Evolutionary conservation across 2,888 invertebrate genomes (phyloP).

Genomic region (Brachylomia viminalis): DNA sequence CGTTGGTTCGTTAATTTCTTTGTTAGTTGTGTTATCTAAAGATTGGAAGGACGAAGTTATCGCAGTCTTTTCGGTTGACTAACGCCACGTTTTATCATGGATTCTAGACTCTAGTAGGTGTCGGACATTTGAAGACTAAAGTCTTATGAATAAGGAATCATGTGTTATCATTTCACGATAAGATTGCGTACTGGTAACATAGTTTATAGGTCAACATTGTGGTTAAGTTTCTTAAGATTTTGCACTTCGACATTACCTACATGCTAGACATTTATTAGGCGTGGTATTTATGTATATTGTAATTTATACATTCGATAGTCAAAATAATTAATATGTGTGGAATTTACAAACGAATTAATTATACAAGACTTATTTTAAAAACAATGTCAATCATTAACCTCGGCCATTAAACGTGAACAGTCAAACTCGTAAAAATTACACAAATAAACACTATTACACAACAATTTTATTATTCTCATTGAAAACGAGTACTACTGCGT

Average conservation of each 20-base stretch:
- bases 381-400: constrained; percentile 26
- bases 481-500: not conserved
- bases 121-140: constrained; percentile 53
- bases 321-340: not conserved
- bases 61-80: constrained; percentile 28
- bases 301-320: not conserved
- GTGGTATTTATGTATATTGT: not conserved
- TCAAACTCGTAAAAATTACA: constrained; percentile 8
- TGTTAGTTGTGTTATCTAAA: constrained; percentile 8
- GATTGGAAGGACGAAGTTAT: constrained; percentile 32
- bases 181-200: constrained; percentile 31
- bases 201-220: constrained; percentile 33
- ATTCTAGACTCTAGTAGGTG: constrained; percentile 38
- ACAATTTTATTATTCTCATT: not conserved
- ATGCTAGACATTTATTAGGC: not conserved
- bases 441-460: not conserved
- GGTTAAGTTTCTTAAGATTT: constrained; percentile 44
- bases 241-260: constrained; percentile 9
- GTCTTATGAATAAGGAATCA: constrained; percentile 39
- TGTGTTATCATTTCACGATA: constrained; percentile 58
- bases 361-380: not conserved
- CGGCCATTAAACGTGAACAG: not conserved
- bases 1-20: constrained; percentile 13
- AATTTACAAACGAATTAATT: constrained; percentile 2
- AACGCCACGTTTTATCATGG: constrained; percentile 53